Evolutionary conservation across 2,113 vertebrate genomes (phyloP).

Genomic region (Aegotheles bennettii): DNA sequence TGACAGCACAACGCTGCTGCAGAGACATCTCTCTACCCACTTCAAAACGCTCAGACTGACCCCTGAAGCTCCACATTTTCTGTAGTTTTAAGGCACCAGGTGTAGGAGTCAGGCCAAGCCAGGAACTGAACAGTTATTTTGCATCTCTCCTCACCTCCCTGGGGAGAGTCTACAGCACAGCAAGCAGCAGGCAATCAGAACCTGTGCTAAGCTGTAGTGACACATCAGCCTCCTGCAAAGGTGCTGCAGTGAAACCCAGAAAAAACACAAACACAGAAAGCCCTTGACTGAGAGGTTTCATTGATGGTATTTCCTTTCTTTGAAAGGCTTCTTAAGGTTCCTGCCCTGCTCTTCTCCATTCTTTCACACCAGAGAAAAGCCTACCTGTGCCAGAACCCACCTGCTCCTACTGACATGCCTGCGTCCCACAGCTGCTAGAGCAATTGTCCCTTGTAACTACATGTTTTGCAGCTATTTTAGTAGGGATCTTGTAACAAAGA

Average conservation of each 20-base stretch:
- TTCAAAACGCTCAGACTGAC: not conserved
- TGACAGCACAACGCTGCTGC: not conserved
- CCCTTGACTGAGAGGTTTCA: not conserved
- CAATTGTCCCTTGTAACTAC: accelerated
- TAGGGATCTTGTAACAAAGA: not conserved
- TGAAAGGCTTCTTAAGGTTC: not conserved
- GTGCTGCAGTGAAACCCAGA: not conserved
- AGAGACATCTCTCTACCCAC: not conserved
- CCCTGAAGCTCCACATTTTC: not conserved
- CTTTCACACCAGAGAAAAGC: not conserved
- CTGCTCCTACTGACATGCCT: not conserved
- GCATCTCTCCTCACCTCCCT: not conserved
- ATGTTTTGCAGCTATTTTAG: not conserved
- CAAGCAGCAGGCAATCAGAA: not conserved
- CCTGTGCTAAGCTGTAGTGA: not conserved
- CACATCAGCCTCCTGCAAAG: not conserved
- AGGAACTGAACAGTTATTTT: not conserved
- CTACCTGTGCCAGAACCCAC: not conserved
- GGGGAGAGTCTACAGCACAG: not conserved
- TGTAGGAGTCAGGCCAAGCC: not conserved
- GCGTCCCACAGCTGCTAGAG: not conserved
- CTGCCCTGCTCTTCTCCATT: not conserved
- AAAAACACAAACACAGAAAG: not conserved
- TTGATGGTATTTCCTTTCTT: not conserved
- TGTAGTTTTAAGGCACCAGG: not conserved